Base-by-base conservation (phyloP, 2,113 vertebrate species). In the Danionella cerebrum region DNA sequence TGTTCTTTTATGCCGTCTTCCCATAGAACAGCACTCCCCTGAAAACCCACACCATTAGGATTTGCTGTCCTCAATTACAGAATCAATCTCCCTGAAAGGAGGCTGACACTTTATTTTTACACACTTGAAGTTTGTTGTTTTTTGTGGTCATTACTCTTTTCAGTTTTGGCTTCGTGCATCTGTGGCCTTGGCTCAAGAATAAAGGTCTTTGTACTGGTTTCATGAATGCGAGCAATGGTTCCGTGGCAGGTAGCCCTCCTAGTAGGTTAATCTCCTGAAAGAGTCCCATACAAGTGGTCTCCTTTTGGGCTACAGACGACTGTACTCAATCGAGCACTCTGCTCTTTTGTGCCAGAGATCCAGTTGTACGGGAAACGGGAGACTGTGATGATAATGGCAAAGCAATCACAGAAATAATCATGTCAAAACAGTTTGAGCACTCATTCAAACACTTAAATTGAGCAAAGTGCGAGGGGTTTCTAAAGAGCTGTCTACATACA, bases 71-170 rank as follows among this genome's bases (percentile, higher is more conserved):
- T 83, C 84, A 84, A 88, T 82, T 73, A 83, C 72, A 78, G 79
- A 87, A 86, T 79, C 83, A 84, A 76, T 75, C 68, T 69, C 45
- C 36, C 62, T 89, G 87, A 89, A 89, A 87, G 76, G 82, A 81
- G 81, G 74, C 77, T 81, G 86, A 87, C 83, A 83, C 83, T 86
- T 85, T 86, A 84, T 86, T 88, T 88, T 82, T 83, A 83, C 82
- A 84, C 84, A 86, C 89, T 89, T 84, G 85, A 88, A 83, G 80
- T 86, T 90, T 90, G 87, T 89, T 90, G 85, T 89, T 83, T 88
- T 90, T 88, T 90, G 85, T 90, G 82, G 81, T 75, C 73, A 84
- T 85, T 87, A 84, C 83, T 74, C 82, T 79, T 80, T 83, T 88
- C 85, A 83, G 77, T 75, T 60, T 72, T 83, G 69, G 80, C 84